Conservation (phyloP, 2,888 invertebrate species). For the Scaptodrosophila latifasciaeformis region DNA sequence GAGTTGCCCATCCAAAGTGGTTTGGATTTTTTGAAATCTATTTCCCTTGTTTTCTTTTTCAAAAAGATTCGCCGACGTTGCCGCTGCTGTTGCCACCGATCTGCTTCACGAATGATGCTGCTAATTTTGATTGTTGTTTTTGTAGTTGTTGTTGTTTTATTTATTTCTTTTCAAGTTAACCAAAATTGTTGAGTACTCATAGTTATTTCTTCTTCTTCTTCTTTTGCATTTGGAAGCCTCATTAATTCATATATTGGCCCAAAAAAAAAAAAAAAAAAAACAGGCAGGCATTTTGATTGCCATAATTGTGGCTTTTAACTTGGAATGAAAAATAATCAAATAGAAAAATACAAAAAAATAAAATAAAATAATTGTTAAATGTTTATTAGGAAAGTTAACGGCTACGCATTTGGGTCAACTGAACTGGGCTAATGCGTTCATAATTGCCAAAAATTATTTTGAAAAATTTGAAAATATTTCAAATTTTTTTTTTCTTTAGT, state of each 20-base stretch:
- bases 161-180: too few relatives aligned
- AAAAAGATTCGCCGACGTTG: too few relatives aligned
- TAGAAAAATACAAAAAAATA: too few relatives aligned
- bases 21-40: constrained; percentile 16
- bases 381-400: constrained; percentile 18
- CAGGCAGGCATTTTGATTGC: constrained; percentile 54
- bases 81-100: too few relatives aligned
- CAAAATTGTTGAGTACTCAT: too few relatives aligned
- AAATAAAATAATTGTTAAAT: constrained; percentile 37
- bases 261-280: background rate
- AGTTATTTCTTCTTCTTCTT: background rate
- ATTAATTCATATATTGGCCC: constrained; percentile 50
- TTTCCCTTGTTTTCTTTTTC: constrained; percentile 30
- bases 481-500: background rate
- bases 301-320: constrained; percentile 67
- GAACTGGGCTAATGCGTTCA: constrained; percentile 25
- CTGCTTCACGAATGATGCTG: constrained; percentile 54
- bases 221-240: constrained; percentile 49
- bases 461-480: background rate
- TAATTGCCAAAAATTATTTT: constrained; percentile 2
- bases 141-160: too few relatives aligned
- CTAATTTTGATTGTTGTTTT: constrained; percentile 44
- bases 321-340: too few relatives aligned
- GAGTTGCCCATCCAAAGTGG: constrained; percentile 26
- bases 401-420: constrained; percentile 45